These are phyloP conservation scores for Pipistrellus pygmaeus DNA, from an alignment of 2,797 vertebrate species.

Conservation along the genomic window DNA sequence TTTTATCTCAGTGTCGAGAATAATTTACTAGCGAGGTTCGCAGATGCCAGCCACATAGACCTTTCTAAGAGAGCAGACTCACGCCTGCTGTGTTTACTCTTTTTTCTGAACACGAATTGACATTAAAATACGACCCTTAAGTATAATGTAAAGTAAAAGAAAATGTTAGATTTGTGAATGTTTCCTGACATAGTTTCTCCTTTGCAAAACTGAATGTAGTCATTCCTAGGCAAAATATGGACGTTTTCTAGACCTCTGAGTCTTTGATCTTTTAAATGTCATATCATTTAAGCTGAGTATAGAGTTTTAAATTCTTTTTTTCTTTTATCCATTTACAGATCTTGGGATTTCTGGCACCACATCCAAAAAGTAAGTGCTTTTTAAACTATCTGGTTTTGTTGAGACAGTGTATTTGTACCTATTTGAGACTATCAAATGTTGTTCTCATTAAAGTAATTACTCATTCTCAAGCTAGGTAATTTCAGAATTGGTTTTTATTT, in stretches of 20 bases:
- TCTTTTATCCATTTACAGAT: conserved; percentile 89
- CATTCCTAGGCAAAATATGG: conserved; percentile 37
- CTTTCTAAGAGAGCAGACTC: neutral
- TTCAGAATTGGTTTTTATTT: conserved; percentile 55
- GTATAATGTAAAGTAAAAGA: conserved; percentile 37
- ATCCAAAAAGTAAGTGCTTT: conserved; percentile 95
- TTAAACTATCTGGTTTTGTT: conserved; percentile 50
- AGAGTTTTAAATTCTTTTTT: conserved; percentile 65
- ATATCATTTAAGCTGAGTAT: conserved; percentile 45
- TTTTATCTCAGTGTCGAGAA: neutral
- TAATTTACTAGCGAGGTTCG: neutral
- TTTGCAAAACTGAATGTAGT: conserved; percentile 55
- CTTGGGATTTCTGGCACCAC: conserved; percentile 94
- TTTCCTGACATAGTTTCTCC: conserved; percentile 47
- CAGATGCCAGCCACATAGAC: neutral
- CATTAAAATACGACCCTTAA: conserved; percentile 23
- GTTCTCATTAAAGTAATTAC: neutral
- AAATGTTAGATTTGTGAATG: conserved; percentile 33
- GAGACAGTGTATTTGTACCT: conserved; percentile 12
- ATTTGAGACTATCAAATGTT: conserved; percentile 17
- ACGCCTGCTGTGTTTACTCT: neutral
- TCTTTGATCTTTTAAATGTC: conserved; percentile 62
- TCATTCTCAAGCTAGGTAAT: conserved; percentile 17
- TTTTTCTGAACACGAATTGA: neutral
- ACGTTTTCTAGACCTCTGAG: conserved; percentile 27